Base-by-base conservation (phyloP, 2,797 vertebrate species). In the Coccyzus lansbergi region DNA sequence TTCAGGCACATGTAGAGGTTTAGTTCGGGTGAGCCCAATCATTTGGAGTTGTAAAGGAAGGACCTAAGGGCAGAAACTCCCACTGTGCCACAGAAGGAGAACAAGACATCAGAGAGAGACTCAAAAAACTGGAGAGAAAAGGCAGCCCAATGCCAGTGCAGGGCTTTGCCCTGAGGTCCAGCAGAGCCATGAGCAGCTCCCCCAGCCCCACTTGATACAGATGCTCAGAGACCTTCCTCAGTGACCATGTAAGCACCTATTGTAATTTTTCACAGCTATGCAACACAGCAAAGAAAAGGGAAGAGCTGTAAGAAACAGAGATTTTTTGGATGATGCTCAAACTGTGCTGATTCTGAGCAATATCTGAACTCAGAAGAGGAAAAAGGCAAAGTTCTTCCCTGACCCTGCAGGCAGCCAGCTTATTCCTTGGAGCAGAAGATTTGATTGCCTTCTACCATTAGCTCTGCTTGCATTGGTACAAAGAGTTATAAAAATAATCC, bases 381-480 rank as follows among this genome's bases (percentile, higher is more conserved):
- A 79, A 64, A 83, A 55, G 20, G 53, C 2, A 3, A 82, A 94
- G 91, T 91, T 82, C 86, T 48, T 75, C 56, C 51, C 38, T 63
- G 71, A 56, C 83, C 88, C 75, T 63, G 59, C 56, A 62, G 91
- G 84, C 92, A 91, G 91, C 72, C 84, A 86, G 63, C 58, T 94
- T 93, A 92, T 28, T 70, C 83, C 92, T 95, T 93, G 91, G 82
- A 93, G 83, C 92, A 90, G 81, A 94, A 91, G 77, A 88, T 93
- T 83, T 90, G 91, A 91, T 94, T 95, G 92, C 94, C 88, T 92
- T 80, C 94, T 92, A 69, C 86, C 76, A 86, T 96, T 93, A 96
- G 85, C 83, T 92, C 64, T 85, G 83, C 91, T 94, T 88, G 80
- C 29, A 2, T 86, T 77, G 53, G 56, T 93, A 78, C 74, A 83